Percentiles rank a stretch among this genome's conserved stretches.
phyloP scores from a whole-genome alignment of 1,140 invertebrate species.

The Choristoneura fumiferana region DNA sequence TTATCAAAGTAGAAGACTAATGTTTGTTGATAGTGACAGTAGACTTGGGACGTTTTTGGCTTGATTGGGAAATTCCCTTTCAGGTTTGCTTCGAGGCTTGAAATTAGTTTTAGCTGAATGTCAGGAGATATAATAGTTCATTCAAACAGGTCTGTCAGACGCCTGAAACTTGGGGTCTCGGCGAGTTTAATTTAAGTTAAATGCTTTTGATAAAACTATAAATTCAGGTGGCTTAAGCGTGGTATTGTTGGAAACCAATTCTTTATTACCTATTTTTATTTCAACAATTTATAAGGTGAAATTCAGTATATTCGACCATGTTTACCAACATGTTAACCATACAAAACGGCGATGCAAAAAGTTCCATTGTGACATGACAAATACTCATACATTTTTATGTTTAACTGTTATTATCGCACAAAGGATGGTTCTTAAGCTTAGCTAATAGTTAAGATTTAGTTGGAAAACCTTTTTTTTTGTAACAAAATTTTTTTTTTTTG shows the following conservation, averaged over 20 bases:
- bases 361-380: no score
- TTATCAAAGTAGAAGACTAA: no score
- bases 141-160: conserved; percentile 14
- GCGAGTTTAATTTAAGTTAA: conserved; percentile 3
- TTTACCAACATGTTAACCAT: no score
- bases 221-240: not conserved
- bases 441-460: no score
- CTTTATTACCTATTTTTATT: not conserved
- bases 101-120: conserved; percentile 16
- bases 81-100: conserved; percentile 10
- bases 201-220: conserved; percentile 1
- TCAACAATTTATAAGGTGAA: not conserved
- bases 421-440: no score
- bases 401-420: no score
- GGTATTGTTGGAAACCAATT: no score
- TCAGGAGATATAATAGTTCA: conserved; percentile 17
- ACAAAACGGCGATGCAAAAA: no score
- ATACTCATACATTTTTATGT: no score
- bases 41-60: not conserved
- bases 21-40: not conserved
- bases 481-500: no score
- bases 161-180: not conserved
- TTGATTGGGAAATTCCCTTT: conserved; percentile 13
- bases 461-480: no score
- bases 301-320: no score